Evolutionary conservation across 2,113 vertebrate species (phyloP).

Genomic region (Limnothrissa miodon): DNA sequence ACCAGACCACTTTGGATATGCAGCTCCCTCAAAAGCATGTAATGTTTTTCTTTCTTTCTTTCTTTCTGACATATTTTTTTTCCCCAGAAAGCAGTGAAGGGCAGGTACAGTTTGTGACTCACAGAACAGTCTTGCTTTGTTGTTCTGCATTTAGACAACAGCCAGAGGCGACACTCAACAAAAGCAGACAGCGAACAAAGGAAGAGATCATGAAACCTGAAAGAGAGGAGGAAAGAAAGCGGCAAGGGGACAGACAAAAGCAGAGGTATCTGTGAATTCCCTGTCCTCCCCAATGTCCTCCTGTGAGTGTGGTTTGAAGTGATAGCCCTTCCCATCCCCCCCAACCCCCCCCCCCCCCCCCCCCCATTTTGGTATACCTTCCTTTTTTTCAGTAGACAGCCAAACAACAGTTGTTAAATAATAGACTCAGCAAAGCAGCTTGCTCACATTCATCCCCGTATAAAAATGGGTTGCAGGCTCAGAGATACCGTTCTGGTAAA

Average conservation of each 20-base stretch:
- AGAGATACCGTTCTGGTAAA: neutral
- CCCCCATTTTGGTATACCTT: neutral
- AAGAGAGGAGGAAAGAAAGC: neutral
- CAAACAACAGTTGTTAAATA: slow-evolving; percentile 5
- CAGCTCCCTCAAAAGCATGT: neutral
- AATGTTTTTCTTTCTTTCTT: neutral
- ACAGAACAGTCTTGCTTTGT: slow-evolving; percentile 6
- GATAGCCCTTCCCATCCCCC: neutral
- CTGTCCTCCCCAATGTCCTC: slow-evolving; percentile 15
- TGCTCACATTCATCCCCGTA: neutral
- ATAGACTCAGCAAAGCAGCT: neutral
- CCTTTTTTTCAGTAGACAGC: neutral
- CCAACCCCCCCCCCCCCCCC: neutral
- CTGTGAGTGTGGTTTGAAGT: slow-evolving; percentile 16
- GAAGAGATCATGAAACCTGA: neutral
- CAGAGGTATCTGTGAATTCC: slow-evolving; percentile 7
- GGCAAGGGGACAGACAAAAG: neutral
- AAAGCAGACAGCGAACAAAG: neutral
- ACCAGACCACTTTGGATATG: neutral
- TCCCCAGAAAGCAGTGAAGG: neutral
- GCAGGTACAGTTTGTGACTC: neutral
- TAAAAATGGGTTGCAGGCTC: neutral
- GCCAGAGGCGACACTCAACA: slow-evolving; percentile 1
- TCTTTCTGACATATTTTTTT: too few species aligned
- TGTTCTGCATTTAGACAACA: neutral